Conservation (phyloP, 2,113 vertebrate species). For the Cynopterus brachyotis region DNA sequence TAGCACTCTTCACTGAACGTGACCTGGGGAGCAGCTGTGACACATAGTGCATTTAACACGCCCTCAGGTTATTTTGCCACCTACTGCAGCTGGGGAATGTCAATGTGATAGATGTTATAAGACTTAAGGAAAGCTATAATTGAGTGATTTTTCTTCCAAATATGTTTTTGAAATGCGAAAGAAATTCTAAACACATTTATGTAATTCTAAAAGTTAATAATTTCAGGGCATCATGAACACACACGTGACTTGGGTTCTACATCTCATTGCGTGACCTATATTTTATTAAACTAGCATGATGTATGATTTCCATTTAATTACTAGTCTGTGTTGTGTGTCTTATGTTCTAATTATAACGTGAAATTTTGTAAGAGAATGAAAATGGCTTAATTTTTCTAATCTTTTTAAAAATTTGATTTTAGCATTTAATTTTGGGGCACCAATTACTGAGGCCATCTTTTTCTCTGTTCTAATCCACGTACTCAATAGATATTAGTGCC, state of each 20-base stretch:
- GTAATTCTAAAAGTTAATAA: not conserved
- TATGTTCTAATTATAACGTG: not conserved
- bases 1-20: not conserved
- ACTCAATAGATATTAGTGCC: not conserved
- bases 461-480: not conserved
- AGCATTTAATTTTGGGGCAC: not conserved
- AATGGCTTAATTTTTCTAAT: not conserved
- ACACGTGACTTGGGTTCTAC: not conserved
- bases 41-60: not conserved
- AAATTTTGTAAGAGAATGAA: not conserved
- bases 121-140: not conserved
- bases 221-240: not conserved
- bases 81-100: not conserved
- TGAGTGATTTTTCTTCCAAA: not conserved
- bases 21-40: not conserved
- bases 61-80: not conserved
- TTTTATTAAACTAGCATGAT: not conserved
- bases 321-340: not conserved
- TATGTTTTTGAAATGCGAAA: not conserved
- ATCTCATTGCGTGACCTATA: not conserved
- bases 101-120: not conserved
- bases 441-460: not conserved
- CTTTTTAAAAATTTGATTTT: not conserved
- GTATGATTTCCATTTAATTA: not conserved
- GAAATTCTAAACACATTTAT: not conserved